Evolutionary conservation across 1,140 invertebrate species (phyloP).

Genomic region (Euglossa dilemma): DNA sequence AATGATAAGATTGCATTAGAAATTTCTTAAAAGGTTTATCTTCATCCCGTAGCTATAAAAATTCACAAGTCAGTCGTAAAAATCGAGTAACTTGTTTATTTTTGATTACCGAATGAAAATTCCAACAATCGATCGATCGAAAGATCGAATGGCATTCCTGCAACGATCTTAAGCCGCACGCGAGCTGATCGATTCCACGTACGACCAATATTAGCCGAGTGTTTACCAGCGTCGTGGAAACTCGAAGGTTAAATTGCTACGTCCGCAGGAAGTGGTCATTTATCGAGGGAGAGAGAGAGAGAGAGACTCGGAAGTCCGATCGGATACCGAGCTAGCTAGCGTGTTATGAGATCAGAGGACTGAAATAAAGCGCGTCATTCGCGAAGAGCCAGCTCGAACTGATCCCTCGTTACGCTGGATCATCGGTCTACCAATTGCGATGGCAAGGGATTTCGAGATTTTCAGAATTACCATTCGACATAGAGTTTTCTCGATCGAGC

Average conservation of each 20-base stretch:
- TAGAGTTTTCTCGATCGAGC: constrained; percentile 15
- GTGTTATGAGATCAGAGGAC: constrained; percentile 12
- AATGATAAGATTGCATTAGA: too few species aligned
- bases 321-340: not conserved
- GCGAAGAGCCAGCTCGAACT: constrained; percentile 6
- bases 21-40: too few species aligned
- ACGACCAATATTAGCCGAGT: not conserved
- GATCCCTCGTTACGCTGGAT: constrained; percentile 26
- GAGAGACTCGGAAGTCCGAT: constrained; percentile 7
- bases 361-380: constrained; percentile 41
- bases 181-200: not conserved
- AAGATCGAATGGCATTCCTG: not conserved
- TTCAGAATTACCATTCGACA: constrained; percentile 16
- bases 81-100: too few species aligned
- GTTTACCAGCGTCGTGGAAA: constrained; percentile 1
- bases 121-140: too few species aligned
- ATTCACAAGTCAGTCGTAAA: too few species aligned
- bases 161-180: not conserved
- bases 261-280: not conserved
- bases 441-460: too few species aligned
- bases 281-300: not conserved
- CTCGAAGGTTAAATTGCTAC: not conserved
- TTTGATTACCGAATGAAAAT: too few species aligned
- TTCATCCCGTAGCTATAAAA: too few species aligned
- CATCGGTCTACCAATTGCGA: too few species aligned